Evolutionary conservation across 1,140 invertebrate genomes (phyloP).

Genomic region (Heliconius himera): DNA sequence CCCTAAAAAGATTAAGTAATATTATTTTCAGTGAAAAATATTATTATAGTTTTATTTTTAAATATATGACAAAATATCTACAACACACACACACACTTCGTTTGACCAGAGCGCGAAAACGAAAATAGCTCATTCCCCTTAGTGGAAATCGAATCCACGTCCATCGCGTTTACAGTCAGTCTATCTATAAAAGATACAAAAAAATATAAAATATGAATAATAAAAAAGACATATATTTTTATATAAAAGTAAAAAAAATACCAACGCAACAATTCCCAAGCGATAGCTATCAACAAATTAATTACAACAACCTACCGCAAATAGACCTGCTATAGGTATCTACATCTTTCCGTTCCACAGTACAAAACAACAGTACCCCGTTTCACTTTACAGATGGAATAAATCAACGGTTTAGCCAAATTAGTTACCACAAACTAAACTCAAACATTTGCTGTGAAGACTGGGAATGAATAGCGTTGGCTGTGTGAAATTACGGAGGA

Average conservation of each 20-base stretch:
- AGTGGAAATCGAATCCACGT: no score
- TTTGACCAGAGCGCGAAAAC: no score
- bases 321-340: not conserved
- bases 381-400: slow-evolving; percentile 3
- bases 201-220: no score
- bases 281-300: not conserved
- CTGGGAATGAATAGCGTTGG: not conserved
- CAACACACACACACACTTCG: no score
- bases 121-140: no score
- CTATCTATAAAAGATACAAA: no score
- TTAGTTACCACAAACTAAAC: not conserved
- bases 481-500: not conserved
- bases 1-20: no score
- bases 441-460: not conserved
- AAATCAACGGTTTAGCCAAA: slow-evolving; percentile 18
- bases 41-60: no score
- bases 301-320: not conserved
- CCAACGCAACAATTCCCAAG: not conserved
- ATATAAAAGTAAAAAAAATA: not conserved
- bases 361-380: not conserved
- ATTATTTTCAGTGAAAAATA: no score
- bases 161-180: no score
- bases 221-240: not conserved
- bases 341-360: not conserved
- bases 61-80: no score